A percentile compares a stretch with the other conserved stretches of the same genome.
Conservation (phyloP, 2,113 vertebrate genomes). For the Pao palembangensis region DNA sequence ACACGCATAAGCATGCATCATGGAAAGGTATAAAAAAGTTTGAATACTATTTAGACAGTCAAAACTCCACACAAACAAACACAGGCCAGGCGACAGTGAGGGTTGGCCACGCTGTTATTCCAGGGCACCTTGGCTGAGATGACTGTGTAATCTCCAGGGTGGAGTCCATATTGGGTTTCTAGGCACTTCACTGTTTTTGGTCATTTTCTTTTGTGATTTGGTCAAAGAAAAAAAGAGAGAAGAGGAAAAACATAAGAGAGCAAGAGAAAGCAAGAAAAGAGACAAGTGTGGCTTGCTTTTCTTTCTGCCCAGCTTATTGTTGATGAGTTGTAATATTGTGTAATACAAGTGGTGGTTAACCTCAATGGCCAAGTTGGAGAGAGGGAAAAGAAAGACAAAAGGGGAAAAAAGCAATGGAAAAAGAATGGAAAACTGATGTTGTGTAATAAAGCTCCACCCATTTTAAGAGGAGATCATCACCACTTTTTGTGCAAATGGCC, state of each 20-base stretch:
- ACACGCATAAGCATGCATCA: not conserved
- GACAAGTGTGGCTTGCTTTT: slow-evolving; percentile 51
- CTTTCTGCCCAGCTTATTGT: slow-evolving; percentile 57
- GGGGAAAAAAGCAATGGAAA: slow-evolving; percentile 18
- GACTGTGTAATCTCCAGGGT: slow-evolving; percentile 77
- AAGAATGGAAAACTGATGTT: not conserved
- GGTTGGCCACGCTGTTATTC: slow-evolving; percentile 71
- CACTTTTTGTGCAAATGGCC: not conserved
- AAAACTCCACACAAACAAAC: slow-evolving; percentile 29
- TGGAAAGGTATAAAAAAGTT: not conserved
- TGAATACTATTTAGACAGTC: slow-evolving; percentile 4
- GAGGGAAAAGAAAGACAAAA: slow-evolving; percentile 15
- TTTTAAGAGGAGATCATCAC: too few relatives aligned
- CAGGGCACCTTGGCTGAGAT: slow-evolving; percentile 64
- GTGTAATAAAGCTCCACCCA: too few relatives aligned
- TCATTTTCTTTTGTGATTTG: slow-evolving; percentile 61
- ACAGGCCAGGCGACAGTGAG: slow-evolving; percentile 46
- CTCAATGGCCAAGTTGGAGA: slow-evolving; percentile 63
- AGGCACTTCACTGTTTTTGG: slow-evolving; percentile 64
- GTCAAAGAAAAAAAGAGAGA: slow-evolving; percentile 48
- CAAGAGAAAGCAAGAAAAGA: slow-evolving; percentile 22
- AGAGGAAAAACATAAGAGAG: slow-evolving; percentile 44
- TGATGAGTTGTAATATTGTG: slow-evolving; percentile 72
- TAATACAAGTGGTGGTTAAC: slow-evolving; percentile 81
- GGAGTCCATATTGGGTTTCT: slow-evolving; percentile 76